Evolutionary conservation across 2,113 vertebrate species (phyloP).

Genomic region (Tympanuchus pallidicinctus): DNA sequence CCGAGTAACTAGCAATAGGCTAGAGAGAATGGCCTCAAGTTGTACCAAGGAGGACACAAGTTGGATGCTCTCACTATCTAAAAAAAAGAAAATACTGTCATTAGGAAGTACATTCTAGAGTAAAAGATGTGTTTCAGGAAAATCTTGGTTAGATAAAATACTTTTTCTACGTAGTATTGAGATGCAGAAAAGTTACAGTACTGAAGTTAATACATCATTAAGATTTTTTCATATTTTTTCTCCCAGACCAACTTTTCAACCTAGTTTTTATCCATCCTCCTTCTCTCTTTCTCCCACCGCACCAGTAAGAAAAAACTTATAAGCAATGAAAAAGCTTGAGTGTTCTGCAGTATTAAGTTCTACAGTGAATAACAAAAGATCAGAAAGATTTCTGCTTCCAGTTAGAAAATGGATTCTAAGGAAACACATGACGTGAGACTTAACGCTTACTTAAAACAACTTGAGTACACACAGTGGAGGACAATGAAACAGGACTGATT

Average conservation of each 20-base stretch:
- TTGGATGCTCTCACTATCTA: fast-evolving
- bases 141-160: not conserved
- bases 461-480: not conserved
- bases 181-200: not conserved
- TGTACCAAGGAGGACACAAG: too few relatives aligned
- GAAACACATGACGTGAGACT: not conserved
- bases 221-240: not conserved
- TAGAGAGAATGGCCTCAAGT: too few relatives aligned
- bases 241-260: not conserved
- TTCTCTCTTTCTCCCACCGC: fast-evolving
- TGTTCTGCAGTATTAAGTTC: not conserved
- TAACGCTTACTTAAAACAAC: not conserved
- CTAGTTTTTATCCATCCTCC: not conserved
- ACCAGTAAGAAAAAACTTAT: not conserved
- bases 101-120: not conserved
- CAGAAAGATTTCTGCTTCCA: not conserved
- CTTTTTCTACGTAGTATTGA: not conserved
- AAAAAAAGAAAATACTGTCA: not conserved
- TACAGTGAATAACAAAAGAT: not conserved
- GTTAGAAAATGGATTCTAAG: not conserved
- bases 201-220: not conserved
- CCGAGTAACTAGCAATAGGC: too few relatives aligned
- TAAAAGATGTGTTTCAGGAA: not conserved
- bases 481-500: not conserved
- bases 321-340: not conserved